Evolutionary conservation across 2,113 vertebrate genomes (phyloP).

Genomic region (Hydrolagus affinis): DNA sequence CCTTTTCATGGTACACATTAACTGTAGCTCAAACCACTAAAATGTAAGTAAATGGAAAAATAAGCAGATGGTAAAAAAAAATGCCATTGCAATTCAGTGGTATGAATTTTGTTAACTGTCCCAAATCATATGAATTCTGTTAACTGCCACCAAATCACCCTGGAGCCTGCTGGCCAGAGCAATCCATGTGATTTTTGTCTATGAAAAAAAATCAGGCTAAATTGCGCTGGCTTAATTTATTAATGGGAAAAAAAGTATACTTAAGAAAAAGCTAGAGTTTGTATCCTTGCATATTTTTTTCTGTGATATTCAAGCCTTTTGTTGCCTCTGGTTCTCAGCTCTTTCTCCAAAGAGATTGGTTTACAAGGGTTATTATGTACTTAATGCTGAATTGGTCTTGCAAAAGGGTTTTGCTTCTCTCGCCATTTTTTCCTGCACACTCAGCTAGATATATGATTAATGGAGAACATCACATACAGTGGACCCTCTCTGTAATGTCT

Average conservation of each 20-base stretch:
- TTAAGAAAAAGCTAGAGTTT: neutral
- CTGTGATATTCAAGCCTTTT: neutral
- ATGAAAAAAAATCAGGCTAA: neutral
- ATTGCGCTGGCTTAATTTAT: neutral
- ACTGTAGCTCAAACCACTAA: neutral
- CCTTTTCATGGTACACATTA: neutral
- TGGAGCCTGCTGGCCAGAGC: neutral
- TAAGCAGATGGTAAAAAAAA: neutral
- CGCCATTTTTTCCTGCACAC: neutral
- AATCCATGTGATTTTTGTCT: neutral
- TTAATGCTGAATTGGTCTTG: slow-evolving; percentile 17
- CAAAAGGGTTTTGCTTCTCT: slow-evolving; percentile 4
- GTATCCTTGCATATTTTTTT: neutral
- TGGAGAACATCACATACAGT: neutral
- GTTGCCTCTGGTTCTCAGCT: neutral
- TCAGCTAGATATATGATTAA: slow-evolving; percentile 21
- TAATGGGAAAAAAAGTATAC: neutral
- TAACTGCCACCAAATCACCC: neutral
- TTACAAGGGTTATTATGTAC: slow-evolving; percentile 1
- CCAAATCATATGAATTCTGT: neutral
- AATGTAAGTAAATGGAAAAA: neutral
- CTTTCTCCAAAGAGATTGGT: neutral
- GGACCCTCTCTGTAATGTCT: slow-evolving; percentile 2
- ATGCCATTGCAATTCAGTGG: neutral
- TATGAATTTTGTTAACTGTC: neutral